Conservation (phyloP, 2,797 vertebrate species). For the Sebastes jordani region DNA sequence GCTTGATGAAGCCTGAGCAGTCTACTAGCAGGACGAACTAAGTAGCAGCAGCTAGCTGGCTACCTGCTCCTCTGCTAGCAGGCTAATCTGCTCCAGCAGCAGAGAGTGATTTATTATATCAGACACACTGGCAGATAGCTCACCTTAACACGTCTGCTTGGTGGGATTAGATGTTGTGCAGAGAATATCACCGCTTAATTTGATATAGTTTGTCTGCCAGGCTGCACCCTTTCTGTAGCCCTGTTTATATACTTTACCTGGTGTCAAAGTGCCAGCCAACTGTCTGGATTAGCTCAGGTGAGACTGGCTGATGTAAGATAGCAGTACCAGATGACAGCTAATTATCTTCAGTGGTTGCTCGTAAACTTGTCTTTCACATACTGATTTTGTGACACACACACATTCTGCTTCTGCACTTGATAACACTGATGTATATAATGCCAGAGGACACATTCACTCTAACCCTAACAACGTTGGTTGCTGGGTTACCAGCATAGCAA, state of each 20-base stretch:
- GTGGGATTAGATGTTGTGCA: constrained; percentile 9
- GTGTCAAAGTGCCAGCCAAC: constrained; percentile 48
- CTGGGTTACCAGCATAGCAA: not conserved
- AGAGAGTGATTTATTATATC: constrained; percentile 61
- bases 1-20: constrained; percentile 19
- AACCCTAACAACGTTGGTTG: not conserved
- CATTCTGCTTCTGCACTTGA: too few relatives aligned
- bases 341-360: not conserved
- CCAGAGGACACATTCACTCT: not conserved
- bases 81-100: constrained; percentile 46
- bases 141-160: constrained; percentile 8
- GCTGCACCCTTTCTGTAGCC: constrained; percentile 1
- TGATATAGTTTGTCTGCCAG: not conserved
- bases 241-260: constrained; percentile 31
- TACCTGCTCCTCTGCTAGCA: constrained; percentile 51
- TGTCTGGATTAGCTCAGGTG: constrained; percentile 41
- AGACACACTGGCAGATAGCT: constrained; percentile 32
- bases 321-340: constrained; percentile 16
- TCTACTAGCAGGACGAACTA: constrained; percentile 48
- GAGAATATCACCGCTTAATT: not conserved
- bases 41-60: constrained; percentile 65
- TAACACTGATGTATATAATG: not conserved
- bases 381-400: not conserved
- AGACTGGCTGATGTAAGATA: constrained; percentile 5
- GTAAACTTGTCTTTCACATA: not conserved